These are phyloP conservation scores for Solen grandis DNA, from an alignment of 1,140 invertebrate genomes.

Conservation along the genomic window DNA sequence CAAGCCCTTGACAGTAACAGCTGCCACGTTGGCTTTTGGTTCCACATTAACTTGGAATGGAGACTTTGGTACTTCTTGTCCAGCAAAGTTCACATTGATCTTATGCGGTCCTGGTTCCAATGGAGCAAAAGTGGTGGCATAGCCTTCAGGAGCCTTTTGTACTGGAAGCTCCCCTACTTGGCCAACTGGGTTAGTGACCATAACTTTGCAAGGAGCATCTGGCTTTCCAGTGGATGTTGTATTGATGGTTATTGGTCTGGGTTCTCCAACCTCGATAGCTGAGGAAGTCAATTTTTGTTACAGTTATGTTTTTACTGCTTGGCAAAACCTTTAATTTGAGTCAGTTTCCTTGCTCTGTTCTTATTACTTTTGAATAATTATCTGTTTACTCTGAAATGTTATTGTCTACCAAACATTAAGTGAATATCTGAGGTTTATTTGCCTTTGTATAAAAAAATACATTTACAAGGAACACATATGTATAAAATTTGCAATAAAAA, in stretches of 20 bases:
- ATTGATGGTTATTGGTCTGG: slow-evolving; percentile 91
- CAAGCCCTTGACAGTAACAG: slow-evolving; percentile 85
- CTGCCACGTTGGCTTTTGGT: slow-evolving; percentile 81
- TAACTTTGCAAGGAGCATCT: slow-evolving; percentile 85
- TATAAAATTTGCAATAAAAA: too few species aligned
- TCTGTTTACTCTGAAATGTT: too few species aligned
- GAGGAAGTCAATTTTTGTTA: slow-evolving; percentile 35
- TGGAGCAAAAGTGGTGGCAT: slow-evolving; percentile 90
- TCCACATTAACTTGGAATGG: slow-evolving; percentile 83
- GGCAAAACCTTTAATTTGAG: too few species aligned
- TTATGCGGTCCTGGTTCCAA: slow-evolving; percentile 87
- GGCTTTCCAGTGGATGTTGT: slow-evolving; percentile 85
- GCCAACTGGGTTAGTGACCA: slow-evolving; percentile 77
- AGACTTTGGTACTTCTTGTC: slow-evolving; percentile 72
- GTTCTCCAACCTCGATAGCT: slow-evolving; percentile 75
- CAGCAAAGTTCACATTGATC: slow-evolving; percentile 75
- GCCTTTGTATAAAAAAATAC: too few species aligned
- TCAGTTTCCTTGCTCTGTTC: too few species aligned
- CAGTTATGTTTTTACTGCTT: too few species aligned
- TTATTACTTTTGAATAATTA: too few species aligned
- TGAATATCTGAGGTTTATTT: too few species aligned
- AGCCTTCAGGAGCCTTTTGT: slow-evolving; percentile 87
- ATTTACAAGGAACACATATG: too few species aligned
- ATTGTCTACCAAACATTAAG: too few species aligned
- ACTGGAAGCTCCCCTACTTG: slow-evolving; percentile 84